A percentile compares a stretch with the other conserved stretches of the same genome.
phyloP scores from a whole-genome alignment of 2,113 vertebrate genomes.

The Alexandromys fortis region DNA sequence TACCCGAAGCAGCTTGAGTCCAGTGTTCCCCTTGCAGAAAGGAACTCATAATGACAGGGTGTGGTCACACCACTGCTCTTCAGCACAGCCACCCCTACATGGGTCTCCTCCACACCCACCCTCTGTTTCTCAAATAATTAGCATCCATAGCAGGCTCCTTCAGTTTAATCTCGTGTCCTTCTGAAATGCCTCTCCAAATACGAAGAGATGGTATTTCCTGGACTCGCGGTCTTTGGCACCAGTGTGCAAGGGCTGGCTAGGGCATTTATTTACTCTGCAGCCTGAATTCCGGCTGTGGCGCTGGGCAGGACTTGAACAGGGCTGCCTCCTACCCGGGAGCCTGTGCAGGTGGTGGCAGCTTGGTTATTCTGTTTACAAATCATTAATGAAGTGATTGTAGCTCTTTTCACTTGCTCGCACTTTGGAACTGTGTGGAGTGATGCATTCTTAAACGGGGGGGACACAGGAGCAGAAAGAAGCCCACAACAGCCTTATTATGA shows the following conservation, averaged over 20 bases:
- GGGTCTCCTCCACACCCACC: neutral
- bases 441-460: constrained; percentile 83
- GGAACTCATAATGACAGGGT: neutral
- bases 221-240: constrained; percentile 32
- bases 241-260: constrained; percentile 73
- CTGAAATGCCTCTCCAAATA: constrained; percentile 74
- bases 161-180: constrained; percentile 53
- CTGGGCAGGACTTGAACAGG: constrained; percentile 74
- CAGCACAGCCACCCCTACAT: neutral
- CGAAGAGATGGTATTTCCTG: constrained; percentile 80
- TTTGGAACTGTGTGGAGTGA: constrained; percentile 84
- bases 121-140: constrained; percentile 54
- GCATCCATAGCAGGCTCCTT: neutral
- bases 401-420: constrained; percentile 84
- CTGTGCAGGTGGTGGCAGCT: constrained; percentile 81
- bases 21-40: neutral
- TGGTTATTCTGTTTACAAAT: constrained; percentile 86
- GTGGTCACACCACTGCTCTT: too few relatives aligned
- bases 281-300: constrained; percentile 71
- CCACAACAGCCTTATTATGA: constrained; percentile 85
- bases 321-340: constrained; percentile 68
- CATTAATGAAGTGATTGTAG: constrained; percentile 86
- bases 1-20: neutral
- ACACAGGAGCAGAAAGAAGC: constrained; percentile 80
- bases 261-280: constrained; percentile 76